phyloP scores from a whole-genome alignment of 2,888 invertebrate genomes.

The Leucoma salicis region DNA sequence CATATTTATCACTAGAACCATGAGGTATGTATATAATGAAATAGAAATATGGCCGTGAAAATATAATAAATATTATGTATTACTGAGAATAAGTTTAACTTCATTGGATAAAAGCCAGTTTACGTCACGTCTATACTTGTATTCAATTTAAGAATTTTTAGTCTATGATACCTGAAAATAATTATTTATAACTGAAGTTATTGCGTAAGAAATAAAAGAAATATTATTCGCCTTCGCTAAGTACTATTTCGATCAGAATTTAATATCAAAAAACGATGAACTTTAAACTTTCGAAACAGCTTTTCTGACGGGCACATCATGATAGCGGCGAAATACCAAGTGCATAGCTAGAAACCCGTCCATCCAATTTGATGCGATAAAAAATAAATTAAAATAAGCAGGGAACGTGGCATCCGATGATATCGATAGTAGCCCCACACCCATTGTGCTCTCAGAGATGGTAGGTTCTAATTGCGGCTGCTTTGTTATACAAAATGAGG shows the following conservation, averaged over 20 bases:
- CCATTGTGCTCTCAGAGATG: conserved; percentile 69
- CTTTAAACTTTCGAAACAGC: conserved; percentile 68
- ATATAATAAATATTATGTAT: no score
- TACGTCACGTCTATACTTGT: no score
- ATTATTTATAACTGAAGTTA: no score
- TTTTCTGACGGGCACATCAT: conserved; percentile 56
- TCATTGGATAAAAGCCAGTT: no score
- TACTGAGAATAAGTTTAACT: no score
- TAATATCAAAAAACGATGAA: conserved; percentile 66
- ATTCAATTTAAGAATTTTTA: no score
- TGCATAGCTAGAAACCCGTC: conserved; percentile 67
- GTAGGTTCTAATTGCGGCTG: conserved; percentile 75
- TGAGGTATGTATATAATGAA: no score
- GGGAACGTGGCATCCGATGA: conserved; percentile 60
- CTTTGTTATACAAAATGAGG: conserved; percentile 81
- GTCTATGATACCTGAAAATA: no score
- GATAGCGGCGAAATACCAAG: conserved; percentile 58
- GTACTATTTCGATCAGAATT: conserved; percentile 44
- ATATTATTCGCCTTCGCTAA: conserved; percentile 32
- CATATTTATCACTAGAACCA: no score
- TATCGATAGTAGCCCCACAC: conserved; percentile 68
- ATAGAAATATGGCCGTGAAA: no score
- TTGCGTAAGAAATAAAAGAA: conserved; percentile 7
- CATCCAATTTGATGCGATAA: conserved; percentile 75
- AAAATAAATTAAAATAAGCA: conserved; percentile 80